phyloP scores from a whole-genome alignment of 2,888 invertebrate species.

The Lasioglossum marginatum region DNA sequence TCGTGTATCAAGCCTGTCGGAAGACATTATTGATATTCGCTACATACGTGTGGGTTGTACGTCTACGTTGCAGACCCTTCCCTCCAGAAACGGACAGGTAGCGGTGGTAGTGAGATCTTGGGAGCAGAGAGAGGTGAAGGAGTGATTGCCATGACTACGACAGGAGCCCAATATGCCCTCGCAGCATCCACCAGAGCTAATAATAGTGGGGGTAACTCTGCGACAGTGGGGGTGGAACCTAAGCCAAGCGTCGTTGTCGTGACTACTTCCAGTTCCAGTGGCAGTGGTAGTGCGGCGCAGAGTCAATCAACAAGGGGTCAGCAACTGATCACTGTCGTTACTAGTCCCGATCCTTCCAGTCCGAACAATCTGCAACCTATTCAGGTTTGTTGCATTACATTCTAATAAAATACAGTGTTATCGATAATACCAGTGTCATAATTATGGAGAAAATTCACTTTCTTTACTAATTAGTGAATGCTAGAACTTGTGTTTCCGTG shows the following conservation, averaged over 20 bases:
- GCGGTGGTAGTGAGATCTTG: constrained; percentile 77
- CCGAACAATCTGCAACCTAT: constrained; percentile 83
- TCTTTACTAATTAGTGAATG: background rate
- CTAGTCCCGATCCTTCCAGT: constrained; percentile 82
- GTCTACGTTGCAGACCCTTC: constrained; percentile 79
- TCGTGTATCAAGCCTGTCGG: constrained; percentile 17
- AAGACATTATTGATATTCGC: constrained; percentile 79
- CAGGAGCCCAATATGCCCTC: constrained; percentile 84
- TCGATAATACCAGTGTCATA: background rate
- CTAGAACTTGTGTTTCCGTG: background rate
- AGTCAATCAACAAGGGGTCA: constrained; percentile 81
- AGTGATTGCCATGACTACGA: constrained; percentile 84
- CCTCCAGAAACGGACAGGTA: constrained; percentile 75
- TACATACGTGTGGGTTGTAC: constrained; percentile 58
- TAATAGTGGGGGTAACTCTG: constrained; percentile 81
- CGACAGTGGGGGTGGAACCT: constrained; percentile 81
- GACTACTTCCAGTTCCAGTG: constrained; percentile 82
- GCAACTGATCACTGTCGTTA: constrained; percentile 83
- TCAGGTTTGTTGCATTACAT: constrained; percentile 77
- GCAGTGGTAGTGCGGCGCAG: constrained; percentile 78
- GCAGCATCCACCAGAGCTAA: constrained; percentile 82
- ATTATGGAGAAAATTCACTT: background rate
- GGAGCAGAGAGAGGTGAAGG: constrained; percentile 80
- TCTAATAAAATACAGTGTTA: background rate
- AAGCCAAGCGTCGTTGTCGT: constrained; percentile 82